A percentile compares a stretch with the other conserved stretches of the same genome.
These are phyloP conservation scores for Rallus limicola DNA, from an alignment of 2,113 vertebrate genomes.

Conservation along the genomic window DNA sequence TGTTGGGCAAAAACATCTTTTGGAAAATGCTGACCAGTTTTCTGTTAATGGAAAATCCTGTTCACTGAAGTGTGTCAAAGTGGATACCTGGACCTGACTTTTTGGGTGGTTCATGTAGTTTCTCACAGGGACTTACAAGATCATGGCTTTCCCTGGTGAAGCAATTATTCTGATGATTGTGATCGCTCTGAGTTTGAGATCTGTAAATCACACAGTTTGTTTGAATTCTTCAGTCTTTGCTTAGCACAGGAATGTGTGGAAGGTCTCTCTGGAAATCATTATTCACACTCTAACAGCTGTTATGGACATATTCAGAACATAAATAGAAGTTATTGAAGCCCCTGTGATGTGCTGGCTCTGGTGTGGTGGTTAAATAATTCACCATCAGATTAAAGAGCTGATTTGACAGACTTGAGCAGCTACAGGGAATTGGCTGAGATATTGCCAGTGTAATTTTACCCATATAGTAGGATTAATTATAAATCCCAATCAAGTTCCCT, in stretches of 20 bases:
- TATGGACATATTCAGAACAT: background rate
- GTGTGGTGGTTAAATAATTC: background rate
- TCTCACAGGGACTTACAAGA: background rate
- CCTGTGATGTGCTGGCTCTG: background rate
- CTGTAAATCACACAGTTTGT: background rate
- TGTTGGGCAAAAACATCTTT: background rate
- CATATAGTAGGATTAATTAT: background rate
- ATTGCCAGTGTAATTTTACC: background rate
- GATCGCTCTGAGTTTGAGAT: background rate
- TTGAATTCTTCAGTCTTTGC: background rate
- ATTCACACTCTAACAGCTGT: background rate
- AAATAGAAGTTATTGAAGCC: background rate
- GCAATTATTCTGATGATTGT: background rate
- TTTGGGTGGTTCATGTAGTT: background rate
- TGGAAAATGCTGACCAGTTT: background rate
- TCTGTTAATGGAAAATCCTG: background rate
- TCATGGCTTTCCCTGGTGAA: background rate
- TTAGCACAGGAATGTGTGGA: background rate
- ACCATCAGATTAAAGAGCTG: background rate
- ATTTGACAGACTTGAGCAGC: background rate
- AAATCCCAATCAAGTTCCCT: background rate
- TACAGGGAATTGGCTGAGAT: background rate
- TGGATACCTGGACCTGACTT: background rate
- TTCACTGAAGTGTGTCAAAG: background rate
- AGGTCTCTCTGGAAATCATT: constrained; percentile 3